These are phyloP conservation scores for Nilaparvata lugens DNA, from an alignment of 1,140 invertebrate species.

Conservation along the genomic window DNA sequence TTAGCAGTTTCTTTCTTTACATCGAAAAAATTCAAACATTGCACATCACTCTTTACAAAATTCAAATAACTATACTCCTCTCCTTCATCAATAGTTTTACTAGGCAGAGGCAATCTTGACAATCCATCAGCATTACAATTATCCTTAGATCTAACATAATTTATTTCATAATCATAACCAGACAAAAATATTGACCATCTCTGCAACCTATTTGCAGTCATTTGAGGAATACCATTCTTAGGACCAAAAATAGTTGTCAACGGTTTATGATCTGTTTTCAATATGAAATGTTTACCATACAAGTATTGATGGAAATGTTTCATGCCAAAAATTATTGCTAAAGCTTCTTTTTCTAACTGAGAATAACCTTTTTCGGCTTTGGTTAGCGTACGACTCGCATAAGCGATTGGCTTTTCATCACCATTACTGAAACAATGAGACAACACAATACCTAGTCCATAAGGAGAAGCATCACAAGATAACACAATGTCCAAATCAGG, in stretches of 20 bases:
- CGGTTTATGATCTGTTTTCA: constrained; percentile 3
- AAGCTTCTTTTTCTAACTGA: not conserved
- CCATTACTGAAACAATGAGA: constrained; percentile 35
- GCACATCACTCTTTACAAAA: not conserved
- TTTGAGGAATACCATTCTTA: not conserved
- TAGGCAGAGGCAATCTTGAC: not conserved
- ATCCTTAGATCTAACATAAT: not conserved
- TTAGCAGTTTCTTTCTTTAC: not conserved
- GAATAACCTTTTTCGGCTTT: constrained; percentile 28
- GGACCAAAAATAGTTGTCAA: constrained; percentile 6
- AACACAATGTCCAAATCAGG: constrained; percentile 32
- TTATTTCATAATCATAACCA: constrained; percentile 9
- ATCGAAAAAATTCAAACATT: not conserved
- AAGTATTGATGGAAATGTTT: constrained; percentile 3
- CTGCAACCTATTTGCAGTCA: constrained; percentile 6
- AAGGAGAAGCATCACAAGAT: constrained; percentile 39
- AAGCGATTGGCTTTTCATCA: constrained; percentile 36
- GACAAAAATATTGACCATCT: constrained; percentile 6
- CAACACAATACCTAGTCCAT: constrained; percentile 40
- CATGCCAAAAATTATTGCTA: constrained; percentile 1
- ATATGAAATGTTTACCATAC: constrained; percentile 8
- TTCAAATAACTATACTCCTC: not conserved
- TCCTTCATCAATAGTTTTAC: not conserved
- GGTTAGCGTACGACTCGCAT: constrained; percentile 36
- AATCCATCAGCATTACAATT: constrained; percentile 1